phyloP scores from a whole-genome alignment of 2,113 vertebrate genomes.

The Coptodon rendalli region DNA sequence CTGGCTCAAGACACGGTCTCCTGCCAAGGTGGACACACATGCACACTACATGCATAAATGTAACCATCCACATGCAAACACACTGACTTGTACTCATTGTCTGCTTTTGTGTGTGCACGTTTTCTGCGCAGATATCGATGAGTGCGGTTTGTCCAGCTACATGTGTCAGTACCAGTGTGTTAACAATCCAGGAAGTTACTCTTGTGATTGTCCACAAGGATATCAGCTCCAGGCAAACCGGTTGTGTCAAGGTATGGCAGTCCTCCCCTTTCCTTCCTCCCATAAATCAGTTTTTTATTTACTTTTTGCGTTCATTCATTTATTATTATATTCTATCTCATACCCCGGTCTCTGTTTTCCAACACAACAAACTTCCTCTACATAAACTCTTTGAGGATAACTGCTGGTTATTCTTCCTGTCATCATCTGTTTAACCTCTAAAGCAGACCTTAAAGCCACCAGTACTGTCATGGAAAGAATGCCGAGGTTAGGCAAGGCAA shows the following conservation, averaged over 20 bases:
- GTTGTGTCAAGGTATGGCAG: conserved; percentile 84
- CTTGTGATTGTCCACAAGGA: conserved; percentile 88
- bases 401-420: background rate
- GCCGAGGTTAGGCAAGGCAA: conserved; percentile 31
- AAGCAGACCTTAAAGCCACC: conserved; percentile 25
- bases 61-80: background rate
- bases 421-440: background rate
- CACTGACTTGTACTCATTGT: background rate
- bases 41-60: background rate
- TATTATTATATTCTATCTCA: background rate
- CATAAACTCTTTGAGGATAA: conserved; percentile 16
- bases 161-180: conserved; percentile 90
- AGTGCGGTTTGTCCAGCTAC: conserved; percentile 88
- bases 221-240: conserved; percentile 87
- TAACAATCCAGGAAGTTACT: conserved; percentile 87
- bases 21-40: conserved; percentile 80
- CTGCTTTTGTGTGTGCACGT: background rate
- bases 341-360: background rate
- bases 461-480: conserved; percentile 59
- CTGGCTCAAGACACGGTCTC: conserved; percentile 82
- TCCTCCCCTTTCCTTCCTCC: background rate
- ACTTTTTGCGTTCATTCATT: background rate
- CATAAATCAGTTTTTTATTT: background rate
- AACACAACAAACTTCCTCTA: background rate
- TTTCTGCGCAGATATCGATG: conserved; percentile 80